phyloP scores from a whole-genome alignment of 2,113 vertebrate genomes.

The Lepus europaeus region DNA sequence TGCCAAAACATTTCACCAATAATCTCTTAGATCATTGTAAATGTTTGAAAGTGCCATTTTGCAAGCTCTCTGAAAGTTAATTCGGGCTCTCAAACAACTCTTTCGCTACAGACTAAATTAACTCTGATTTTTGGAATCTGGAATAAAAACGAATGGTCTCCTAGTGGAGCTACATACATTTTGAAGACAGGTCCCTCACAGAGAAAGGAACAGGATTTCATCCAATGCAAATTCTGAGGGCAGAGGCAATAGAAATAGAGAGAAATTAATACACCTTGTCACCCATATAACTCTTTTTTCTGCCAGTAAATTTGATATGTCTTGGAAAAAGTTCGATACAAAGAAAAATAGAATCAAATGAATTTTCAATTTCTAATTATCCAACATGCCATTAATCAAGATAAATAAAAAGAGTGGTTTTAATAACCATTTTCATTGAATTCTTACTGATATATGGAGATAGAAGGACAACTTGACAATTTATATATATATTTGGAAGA shows the following conservation, averaged over 20 bases:
- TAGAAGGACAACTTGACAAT: background rate
- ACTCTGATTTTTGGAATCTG: conserved; percentile 73
- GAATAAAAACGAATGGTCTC: conserved; percentile 66
- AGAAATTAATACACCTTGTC: background rate
- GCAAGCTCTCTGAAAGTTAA: conserved; percentile 79
- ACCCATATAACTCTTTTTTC: background rate
- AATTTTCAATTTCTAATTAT: conserved; percentile 31
- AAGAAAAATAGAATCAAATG: background rate
- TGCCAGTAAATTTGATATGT: conserved; percentile 8
- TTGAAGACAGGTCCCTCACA: conserved; percentile 59
- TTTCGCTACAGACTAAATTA: conserved; percentile 78
- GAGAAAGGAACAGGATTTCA: conserved; percentile 32
- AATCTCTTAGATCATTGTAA: conserved; percentile 81
- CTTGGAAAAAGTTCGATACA: background rate
- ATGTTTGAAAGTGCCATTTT: conserved; percentile 74
- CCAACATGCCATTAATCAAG: background rate
- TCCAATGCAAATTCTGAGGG: conserved; percentile 25
- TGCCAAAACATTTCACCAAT: conserved; percentile 82
- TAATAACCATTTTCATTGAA: conserved; percentile 23
- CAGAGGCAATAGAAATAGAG: background rate
- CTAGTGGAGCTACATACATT: conserved; percentile 72
- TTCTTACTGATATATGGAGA: background rate
- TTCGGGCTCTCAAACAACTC: conserved; percentile 69
- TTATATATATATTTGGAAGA: background rate
- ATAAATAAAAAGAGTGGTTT: background rate